Conservation (phyloP, 2,797 vertebrate genomes). For the Enteromius mattozi region DNA sequence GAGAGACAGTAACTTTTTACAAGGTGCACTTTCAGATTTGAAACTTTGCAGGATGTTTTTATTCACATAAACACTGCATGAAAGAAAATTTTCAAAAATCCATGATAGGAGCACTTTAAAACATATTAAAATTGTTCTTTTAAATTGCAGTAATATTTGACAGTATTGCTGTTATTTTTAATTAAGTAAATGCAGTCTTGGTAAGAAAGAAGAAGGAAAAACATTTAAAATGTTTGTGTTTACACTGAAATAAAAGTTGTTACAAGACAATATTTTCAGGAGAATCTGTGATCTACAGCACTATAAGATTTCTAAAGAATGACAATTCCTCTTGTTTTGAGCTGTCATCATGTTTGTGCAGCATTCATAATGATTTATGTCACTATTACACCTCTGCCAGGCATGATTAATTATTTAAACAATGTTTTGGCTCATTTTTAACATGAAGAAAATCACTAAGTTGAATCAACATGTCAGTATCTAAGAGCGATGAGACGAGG, state of each 20-base stretch:
- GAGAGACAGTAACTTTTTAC: too few species aligned
- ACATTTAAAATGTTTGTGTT: not conserved
- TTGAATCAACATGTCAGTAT: constrained; percentile 11
- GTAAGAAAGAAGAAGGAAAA: not conserved
- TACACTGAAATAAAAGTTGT: not conserved
- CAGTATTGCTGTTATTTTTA: not conserved
- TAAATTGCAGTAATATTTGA: not conserved
- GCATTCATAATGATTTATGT: constrained; percentile 45
- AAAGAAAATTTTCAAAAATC: too few species aligned
- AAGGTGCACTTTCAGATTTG: too few species aligned
- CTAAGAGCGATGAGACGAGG: not conserved
- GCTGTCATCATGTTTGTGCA: constrained; percentile 41
- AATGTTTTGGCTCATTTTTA: constrained; percentile 35
- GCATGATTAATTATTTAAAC: constrained; percentile 46
- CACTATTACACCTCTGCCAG: constrained; percentile 46
- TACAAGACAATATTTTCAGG: not conserved
- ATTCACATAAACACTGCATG: too few species aligned
- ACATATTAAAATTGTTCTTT: not conserved
- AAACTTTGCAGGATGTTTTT: too few species aligned
- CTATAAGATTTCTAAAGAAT: constrained; percentile 16
- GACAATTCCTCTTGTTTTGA: constrained; percentile 28
- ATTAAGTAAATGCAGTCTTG: not conserved
- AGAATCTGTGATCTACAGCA: not conserved
- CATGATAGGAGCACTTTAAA: too few species aligned
- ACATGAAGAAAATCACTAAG: constrained; percentile 15